Percentiles rank a stretch among this genome's conserved stretches.
phyloP scores from a whole-genome alignment of 30 jellyfish, hydroid and myxozoan species.

The Mastigias papua region DNA sequence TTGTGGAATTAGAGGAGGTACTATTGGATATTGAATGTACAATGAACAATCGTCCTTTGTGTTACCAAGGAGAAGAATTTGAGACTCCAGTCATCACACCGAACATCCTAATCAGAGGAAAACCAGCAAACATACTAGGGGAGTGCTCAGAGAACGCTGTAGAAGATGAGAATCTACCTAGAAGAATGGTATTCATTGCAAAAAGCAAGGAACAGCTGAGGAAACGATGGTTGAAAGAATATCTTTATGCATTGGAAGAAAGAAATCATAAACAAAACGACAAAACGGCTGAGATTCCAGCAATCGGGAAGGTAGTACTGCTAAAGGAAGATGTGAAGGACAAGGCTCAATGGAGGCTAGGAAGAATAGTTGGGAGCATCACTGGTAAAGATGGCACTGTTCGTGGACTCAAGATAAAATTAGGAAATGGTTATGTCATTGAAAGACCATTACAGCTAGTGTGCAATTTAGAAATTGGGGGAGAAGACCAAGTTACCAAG shows the following conservation, averaged over 20 bases:
- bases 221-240: constrained; percentile 47
- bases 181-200: constrained; percentile 29
- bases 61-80: constrained; percentile 71
- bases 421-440: constrained; percentile 55
- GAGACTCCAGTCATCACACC: constrained; percentile 63
- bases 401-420: constrained; percentile 52
- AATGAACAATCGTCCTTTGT: constrained; percentile 65
- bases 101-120: constrained; percentile 47
- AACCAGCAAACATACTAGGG: constrained; percentile 60
- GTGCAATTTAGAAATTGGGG: constrained; percentile 65
- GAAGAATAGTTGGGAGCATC: constrained; percentile 47
- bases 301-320: constrained; percentile 32
- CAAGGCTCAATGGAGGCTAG: constrained; percentile 52
- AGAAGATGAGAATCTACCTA: constrained; percentile 22
- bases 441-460: constrained; percentile 55
- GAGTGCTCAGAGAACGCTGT: constrained; percentile 20
- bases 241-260: constrained; percentile 32
- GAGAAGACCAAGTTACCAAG: constrained; percentile 47
- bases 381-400: constrained; percentile 56
- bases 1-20: constrained; percentile 44
- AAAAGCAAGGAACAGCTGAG: constrained; percentile 46
- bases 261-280: constrained; percentile 21
- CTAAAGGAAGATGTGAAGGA: constrained; percentile 45
- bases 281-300: constrained; percentile 7
- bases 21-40: constrained; percentile 34